phyloP scores from a whole-genome alignment of 2,888 invertebrate genomes.

The Eupithecia tripunctaria region DNA sequence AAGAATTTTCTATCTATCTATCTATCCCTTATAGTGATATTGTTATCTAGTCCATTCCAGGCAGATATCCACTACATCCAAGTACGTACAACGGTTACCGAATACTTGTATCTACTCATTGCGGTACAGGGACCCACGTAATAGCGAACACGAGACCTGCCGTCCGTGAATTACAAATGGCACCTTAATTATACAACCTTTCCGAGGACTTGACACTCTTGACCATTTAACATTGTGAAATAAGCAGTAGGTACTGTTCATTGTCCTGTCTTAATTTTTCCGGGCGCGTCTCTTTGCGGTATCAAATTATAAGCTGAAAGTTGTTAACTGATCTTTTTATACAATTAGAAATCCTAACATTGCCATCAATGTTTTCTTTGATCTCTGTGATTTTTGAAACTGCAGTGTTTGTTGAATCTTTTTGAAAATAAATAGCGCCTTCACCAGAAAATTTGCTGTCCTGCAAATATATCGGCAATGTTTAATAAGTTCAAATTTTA shows the following conservation, averaged over 20 bases:
- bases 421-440: no score
- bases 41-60: constrained; percentile 43
- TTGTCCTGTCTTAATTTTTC: not conserved
- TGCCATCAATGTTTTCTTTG: no score
- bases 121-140: constrained; percentile 59
- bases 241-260: constrained; percentile 1
- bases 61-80: constrained; percentile 25
- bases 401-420: no score
- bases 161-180: constrained; percentile 68
- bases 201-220: constrained; percentile 27
- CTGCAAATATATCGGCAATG: no score
- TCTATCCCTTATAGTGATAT: not conserved
- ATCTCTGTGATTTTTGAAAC: no score
- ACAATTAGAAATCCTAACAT: no score
- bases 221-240: constrained; percentile 28
- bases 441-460: no score
- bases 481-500: no score
- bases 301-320: no score
- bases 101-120: constrained; percentile 60
- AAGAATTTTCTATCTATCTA: not conserved
- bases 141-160: constrained; percentile 57
- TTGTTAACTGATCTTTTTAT: no score
- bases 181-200: constrained; percentile 57
- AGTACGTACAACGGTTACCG: constrained; percentile 46
- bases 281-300: not conserved